Evolutionary conservation across 2,113 vertebrate genomes (phyloP), one percentile per base, ranked within the genome.

Genomic region (Melanerpes aurifrons): DNA sequence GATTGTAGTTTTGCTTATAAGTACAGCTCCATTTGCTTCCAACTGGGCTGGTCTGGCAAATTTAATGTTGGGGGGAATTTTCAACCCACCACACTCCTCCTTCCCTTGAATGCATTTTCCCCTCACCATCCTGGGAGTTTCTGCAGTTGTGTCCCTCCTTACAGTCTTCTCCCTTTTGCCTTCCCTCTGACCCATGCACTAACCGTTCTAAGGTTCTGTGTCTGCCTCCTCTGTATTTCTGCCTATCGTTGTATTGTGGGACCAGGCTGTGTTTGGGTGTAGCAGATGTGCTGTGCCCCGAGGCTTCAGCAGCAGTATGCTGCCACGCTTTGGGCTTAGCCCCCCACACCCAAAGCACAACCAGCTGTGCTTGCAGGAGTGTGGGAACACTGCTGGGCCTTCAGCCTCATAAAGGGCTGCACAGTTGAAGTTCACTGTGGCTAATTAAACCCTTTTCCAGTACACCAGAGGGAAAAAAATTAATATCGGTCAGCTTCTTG

Each of bases 381-480:
- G 28, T 57, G 4, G 70, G 86, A 91, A 37, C 58, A 73, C 79
- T 58, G 69, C 0, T 8, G 48, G 58, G 87, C 76, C 73, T 77
- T 90, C 86, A 83, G 85, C 67, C 59, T 50, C 0, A 0, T 90
- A 81, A 93, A 78, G 87, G 59, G 50, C 87, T 75, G 16, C 47
- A 40, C 5, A 2, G 86, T 86, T 84, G 4, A 88, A 88, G 80
- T 43, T 87, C 2, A 2, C 63, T 82, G 76, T 63, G 92, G 70
- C 70, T 78, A 92, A 95, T 95, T 93, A 95, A 92, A 75, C 56
- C 69, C 40, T 92, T 94, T 89, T 59, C 75, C 91, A 92, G 77
- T 69, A 79, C 81, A 71, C 70, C 63, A 79, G 82, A 86, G 82
- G 63, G 75, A 54, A 53, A 94, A 92, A 25, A 87, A 80, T 72